Conservation (phyloP, 2,113 vertebrate genomes). For the Lycaon pictus region DNA sequence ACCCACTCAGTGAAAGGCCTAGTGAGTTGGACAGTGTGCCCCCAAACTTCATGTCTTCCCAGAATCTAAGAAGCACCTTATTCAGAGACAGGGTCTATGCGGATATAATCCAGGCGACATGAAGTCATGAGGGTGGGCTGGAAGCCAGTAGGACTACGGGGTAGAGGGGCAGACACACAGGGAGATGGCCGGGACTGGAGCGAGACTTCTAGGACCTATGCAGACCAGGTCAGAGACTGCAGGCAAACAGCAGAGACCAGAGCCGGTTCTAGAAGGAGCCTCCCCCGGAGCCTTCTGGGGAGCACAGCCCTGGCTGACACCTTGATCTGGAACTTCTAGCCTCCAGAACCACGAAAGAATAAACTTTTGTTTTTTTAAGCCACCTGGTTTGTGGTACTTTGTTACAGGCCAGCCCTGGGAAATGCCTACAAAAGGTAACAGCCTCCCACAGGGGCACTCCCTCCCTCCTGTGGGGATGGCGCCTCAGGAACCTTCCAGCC, state of each 20-base stretch:
- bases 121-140: neutral
- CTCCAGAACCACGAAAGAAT: neutral
- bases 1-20: neutral
- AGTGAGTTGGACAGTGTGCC: too few relatives aligned
- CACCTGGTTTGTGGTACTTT: neutral
- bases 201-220: accelerated
- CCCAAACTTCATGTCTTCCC: neutral
- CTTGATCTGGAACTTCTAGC: neutral
- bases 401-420: neutral
- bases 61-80: neutral
- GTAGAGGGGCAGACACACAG: neutral
- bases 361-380: neutral
- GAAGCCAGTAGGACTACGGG: neutral
- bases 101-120: too few relatives aligned
- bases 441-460: neutral
- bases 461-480: neutral
- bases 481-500: neutral
- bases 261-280: neutral
- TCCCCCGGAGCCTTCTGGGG: accelerated
- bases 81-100: neutral
- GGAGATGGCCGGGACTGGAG: neutral
- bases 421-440: neutral
- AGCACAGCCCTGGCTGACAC: neutral
- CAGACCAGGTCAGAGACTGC: neutral
- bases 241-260: neutral